Base-by-base conservation (phyloP, 1,140 invertebrate species). In the Drosophila ananassae region DNA sequence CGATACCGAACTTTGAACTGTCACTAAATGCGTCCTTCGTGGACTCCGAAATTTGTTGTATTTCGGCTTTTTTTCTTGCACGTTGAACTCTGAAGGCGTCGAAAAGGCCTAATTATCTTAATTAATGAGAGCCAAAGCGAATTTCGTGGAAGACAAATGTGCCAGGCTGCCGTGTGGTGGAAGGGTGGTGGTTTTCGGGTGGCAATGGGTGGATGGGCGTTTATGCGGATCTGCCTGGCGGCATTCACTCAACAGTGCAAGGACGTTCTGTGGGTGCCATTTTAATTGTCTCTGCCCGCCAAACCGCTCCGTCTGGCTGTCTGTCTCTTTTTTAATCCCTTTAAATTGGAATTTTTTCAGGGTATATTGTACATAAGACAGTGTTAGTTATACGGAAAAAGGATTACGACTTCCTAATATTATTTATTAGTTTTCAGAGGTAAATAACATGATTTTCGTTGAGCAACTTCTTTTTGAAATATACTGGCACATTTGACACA, bases 51-150 rank as follows among this genome's bases (percentile, higher is more conserved):
- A 24, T 67, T 66, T 25, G 57, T 58, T 44, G 48, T 47, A 30
- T 47, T 46, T 48, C 44, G 30, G 46, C 48, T 73, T 1, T 53
- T 72, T 66, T 34, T 59, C 62, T 75, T 63, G 63, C 64, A 73
- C 56, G 79, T 72, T 89, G 79, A 89, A 89, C 84, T 89, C 76
- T 83, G 84, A 77, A 89, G 83, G 83, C 84, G 83, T 72, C 79
- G 83, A 89, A 89, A 87, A 89, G 83, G 76, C 83, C 83, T 89
- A 89, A 89, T 89, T 89, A 89, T 89, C 83, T 89, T 89, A 89
- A 89, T 89, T 89, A 89, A 89, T 89, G 83, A 79, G 83, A 69
- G 83, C 79, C 76, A 83, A 83, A 83, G 76, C 81, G 79, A 89
- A 89, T 83, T 89, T 83, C 84, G 83, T 83, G 84, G 73, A 89